phyloP scores from a whole-genome alignment of 2,888 invertebrate genomes.

The Cyclophora punctaria region DNA sequence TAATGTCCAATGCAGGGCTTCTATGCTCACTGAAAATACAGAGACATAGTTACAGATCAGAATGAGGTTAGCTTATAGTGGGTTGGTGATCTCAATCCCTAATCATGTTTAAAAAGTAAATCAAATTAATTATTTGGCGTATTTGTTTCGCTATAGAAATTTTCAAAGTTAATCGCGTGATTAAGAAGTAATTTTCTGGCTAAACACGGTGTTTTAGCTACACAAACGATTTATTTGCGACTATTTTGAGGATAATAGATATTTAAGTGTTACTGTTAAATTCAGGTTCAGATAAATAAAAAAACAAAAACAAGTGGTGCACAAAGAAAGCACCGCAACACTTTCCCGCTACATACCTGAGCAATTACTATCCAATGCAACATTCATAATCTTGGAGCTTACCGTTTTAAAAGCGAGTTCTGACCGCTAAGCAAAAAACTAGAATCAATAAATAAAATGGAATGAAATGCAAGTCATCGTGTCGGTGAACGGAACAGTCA shows the following conservation, averaged over 20 bases:
- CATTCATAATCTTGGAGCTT: constrained; percentile 30
- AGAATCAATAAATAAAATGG: constrained; percentile 41
- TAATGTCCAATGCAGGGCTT: neutral
- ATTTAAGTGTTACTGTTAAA: too few relatives aligned
- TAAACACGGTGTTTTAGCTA: too few relatives aligned
- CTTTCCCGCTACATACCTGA: neutral
- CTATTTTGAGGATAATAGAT: too few relatives aligned
- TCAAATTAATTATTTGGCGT: too few relatives aligned
- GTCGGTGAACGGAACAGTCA: constrained; percentile 66
- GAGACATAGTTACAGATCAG: neutral
- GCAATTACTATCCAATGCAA: constrained; percentile 1
- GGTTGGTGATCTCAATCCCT: too few relatives aligned
- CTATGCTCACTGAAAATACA: neutral
- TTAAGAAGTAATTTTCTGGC: too few relatives aligned
- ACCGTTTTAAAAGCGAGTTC: constrained; percentile 62
- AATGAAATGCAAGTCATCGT: constrained; percentile 58
- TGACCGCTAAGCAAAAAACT: constrained; percentile 46
- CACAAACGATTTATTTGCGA: too few relatives aligned
- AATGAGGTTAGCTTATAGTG: too few relatives aligned
- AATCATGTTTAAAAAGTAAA: too few relatives aligned
- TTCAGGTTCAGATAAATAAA: neutral
- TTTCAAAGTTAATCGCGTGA: too few relatives aligned
- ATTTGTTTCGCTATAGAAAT: too few relatives aligned
- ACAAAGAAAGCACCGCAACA: neutral
- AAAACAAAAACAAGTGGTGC: neutral